Base-by-base conservation (phyloP, 2,888 invertebrate genomes). In the Heliconius hortense region DNA sequence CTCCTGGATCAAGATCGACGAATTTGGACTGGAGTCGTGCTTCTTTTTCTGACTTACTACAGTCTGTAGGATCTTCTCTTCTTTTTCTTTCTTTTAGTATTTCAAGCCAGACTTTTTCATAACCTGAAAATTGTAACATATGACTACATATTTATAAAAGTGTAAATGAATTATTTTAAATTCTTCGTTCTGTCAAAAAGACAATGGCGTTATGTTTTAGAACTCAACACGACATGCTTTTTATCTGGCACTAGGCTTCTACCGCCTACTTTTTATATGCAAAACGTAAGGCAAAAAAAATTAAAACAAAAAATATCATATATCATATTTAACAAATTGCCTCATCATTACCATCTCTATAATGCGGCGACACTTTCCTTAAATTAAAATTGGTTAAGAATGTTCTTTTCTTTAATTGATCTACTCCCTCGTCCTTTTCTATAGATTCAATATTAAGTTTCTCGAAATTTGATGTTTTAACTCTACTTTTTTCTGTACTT, bases 21-120 rank as follows among this genome's bases (percentile, higher is more conserved):
- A 80, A 78, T 60, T 82, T 79, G 28, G 77, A 76, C 43, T 79
- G 75, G 48, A 80, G 70, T 83, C 82, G 82, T 72, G 80, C 79
- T 73, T 81, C 79, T 59, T 84, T 84, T 18, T 79, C 74, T 43
- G 77, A 78, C 4, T 81, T 77, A 2, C 81, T 79, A 11, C 68
- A 74, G 21, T 77, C 71, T 59, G 86, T 88, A 81, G 84, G 89
- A 72, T 94, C 93, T 79, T 94, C 91, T 75, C 96, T 89, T 78
- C 95, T 94, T 80, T 94, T 93, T 69, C 96, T 93, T 80, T 96
- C 96, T 84, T 95, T 95, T 4, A 96, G 82, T 79, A 96, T 94
- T 84, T 94, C 95, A 81, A 94, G 92, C 96, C 96, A 96, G 68
- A 94, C 93, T 72, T 89, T 91, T 87, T 96, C 96, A 82, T 95